A percentile compares a stretch with the other conserved stretches of the same genome.
These are phyloP conservation scores for Crambe crambe DNA, from an alignment of 37 sponge, comb jelly and placozoan genomes.

Conservation along the genomic window DNA sequence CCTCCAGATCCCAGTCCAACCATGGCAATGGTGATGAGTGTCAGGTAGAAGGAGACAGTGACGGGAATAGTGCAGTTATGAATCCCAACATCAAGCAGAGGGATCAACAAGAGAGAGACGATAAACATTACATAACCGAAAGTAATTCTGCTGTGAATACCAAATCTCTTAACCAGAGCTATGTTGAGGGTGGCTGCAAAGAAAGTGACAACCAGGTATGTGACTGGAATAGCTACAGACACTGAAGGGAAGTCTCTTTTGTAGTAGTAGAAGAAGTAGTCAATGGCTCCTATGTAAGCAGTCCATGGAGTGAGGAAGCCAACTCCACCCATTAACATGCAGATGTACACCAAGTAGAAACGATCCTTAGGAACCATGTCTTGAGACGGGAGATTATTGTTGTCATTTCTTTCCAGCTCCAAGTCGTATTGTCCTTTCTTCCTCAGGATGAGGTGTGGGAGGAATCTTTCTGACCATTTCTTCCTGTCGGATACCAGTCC, in stretches of 20 bases:
- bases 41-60: conserved; percentile 44
- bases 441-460: no score
- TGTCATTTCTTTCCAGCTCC: no score
- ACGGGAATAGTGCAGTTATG: conserved; percentile 46
- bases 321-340: conserved; percentile 67
- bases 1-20: conserved; percentile 67
- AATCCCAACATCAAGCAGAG: conserved; percentile 68
- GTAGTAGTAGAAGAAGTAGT: conserved; percentile 87
- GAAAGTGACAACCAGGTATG: conserved; percentile 58
- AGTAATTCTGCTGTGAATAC: conserved; percentile 58
- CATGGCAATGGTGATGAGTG: conserved; percentile 41
- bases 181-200: conserved; percentile 54
- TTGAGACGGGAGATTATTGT: no score
- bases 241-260: conserved; percentile 48
- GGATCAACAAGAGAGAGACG: conserved; percentile 61
- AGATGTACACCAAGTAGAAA: conserved; percentile 59
- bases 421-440: no score
- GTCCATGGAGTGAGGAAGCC: conserved; percentile 88
- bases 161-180: conserved; percentile 35
- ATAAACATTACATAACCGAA: conserved; percentile 76
- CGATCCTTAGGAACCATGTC: conserved; percentile 32
- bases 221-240: conserved; percentile 52
- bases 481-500: no score
- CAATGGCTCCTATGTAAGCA: conserved; percentile 78
- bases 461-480: no score